Base-by-base conservation (phyloP, 2,113 vertebrate species). In the Lasiurus borealis region DNA sequence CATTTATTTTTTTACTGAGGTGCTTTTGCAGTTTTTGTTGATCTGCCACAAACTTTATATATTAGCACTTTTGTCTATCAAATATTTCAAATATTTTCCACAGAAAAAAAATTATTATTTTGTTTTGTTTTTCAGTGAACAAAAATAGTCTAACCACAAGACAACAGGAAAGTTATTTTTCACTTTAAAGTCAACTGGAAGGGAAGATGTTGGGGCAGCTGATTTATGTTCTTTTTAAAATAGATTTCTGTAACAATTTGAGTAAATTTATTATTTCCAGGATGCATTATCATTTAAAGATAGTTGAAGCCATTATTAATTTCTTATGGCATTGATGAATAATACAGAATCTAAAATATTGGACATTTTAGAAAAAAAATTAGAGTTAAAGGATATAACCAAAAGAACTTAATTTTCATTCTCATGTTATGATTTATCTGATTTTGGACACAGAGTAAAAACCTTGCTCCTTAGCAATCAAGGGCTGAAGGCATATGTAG, bases 191-290 rank as follows among this genome's bases (percentile, higher is more conserved):
- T 82, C 8, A 71, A 21, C 3, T 44, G 15, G 6, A 84, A 93
- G 48, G 27, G 29, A 95, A 86, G 87, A 29, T 29, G 1, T 34
- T n/a, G 31, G 18, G 54, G 6, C 6, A 76, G 16, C 3, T 68
- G 1, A 54, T 69, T 14, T 23, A 2, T 29, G 16, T 54, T 95
- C 14, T 90, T 31, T 80, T 71, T 50, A 76, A 93, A 80, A 75
- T 6, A 82, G 44, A 34, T 72, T 81, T 97, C 11, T 64, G 6
- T 85, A 81, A 52, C 15, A 59, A 66, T 77, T 82, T 81, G 23
- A 83, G 15, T 76, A 94, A 76, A 71, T 75, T 88, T 64, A n/a
- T 94, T n/a, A 62, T 88, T 83, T 96, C 34, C 54, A 75, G 90
- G 18, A 73, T 92, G 4, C 14, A 34, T 73, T 78, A 46, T 2